Base-by-base conservation (phyloP, 2,797 vertebrate species). In the Acanthurus lineatus region DNA sequence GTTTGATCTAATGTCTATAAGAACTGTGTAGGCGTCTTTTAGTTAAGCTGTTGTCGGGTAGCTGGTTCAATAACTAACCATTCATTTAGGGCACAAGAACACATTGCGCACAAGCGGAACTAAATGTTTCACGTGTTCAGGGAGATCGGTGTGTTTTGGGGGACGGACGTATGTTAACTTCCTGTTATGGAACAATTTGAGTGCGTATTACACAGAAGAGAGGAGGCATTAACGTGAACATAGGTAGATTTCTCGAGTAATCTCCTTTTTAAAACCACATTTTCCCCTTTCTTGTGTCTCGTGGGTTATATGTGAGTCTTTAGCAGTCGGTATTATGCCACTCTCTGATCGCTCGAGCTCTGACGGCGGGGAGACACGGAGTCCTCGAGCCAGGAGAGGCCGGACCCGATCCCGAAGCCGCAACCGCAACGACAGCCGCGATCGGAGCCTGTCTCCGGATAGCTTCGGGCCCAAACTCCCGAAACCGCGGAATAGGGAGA, bases 401-500 rank as follows among this genome's bases (percentile, higher is more conserved):
- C 90, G 91, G 5, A 93, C 92, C 76, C 91, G 92, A 6, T 94
- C 94, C 51, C 88, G 89, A 35, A 94, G 92, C 77, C 88, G 91
- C 17, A 74, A 91, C 57, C 88, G 89, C 28, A 92, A 85, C 74
- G 75, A 61, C 54, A 92, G 93, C 76, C 82, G 87, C 3, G 90
- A 92, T 0, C 69, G 79, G 2, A 95, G 94, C 52, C 67, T 93
- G 22, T 95, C 94, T 7, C 94, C 93, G 17, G 84, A 93, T 20
- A 93, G 91, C 54, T 94, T 94, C 6, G 94, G 93, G 19, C 94
- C 94, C 14, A 92, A 88, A 76, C 92, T 93, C 0, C 93, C 92
- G 9, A 93, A 88, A 60, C 89, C 88, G 0, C 87, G 91, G 2
- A 92, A 93, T 84, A 59, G 77, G 17, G 91, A 94, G 40, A 47